Base-by-base conservation (phyloP, 2,888 invertebrate genomes). In the Lissocephala sabroskyi region DNA sequence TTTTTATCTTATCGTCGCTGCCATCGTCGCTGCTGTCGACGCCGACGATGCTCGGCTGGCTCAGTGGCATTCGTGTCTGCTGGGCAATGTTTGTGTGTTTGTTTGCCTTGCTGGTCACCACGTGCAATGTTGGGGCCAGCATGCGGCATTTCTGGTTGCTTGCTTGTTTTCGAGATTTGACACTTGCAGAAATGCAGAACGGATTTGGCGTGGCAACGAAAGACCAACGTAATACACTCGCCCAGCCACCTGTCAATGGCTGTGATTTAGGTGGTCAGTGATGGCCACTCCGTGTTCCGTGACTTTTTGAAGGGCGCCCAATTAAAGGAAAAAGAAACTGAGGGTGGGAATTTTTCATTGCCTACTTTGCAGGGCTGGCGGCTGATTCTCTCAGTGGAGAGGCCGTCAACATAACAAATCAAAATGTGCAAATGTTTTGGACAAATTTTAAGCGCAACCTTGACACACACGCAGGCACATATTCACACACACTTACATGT, bases 361-460 rank as follows among this genome's bases (percentile, higher is more conserved):
- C n/a, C n/a, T n/a, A n/a, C n/a, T n/a, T n/a, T n/a, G n/a, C n/a
- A n/a, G n/a, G n/a, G 30, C 30, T 32, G 11, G 30, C 30, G 5
- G 13, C 13, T 13, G 13, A 32, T 32, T 59, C 40, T 59, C 35
- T 13, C 53, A 37, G 59, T 59, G 59, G 43, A 23, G 23, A 26
- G 33, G 13, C 16, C 33, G 18, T 6, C 30, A 60, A 48, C 52
- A 45, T 55, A 73, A 65, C 76, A 70, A 76, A 76, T 70, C 76
- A 73, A 73, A 76, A 62, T 68, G 70, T 54, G 59, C 65, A 71
- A 75, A 56, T 75, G 76, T 71, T 71, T 48, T 65, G 57, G 56
- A 71, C 74, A 56, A 64, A 54, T 60, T 57, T 62, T 53, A 56
- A 56, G 74, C 50, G 42, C 42, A 59, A 62, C 68, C 68, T 70